phyloP scores from a whole-genome alignment of 1,140 invertebrate genomes.

The Neodiprion virginianus region DNA sequence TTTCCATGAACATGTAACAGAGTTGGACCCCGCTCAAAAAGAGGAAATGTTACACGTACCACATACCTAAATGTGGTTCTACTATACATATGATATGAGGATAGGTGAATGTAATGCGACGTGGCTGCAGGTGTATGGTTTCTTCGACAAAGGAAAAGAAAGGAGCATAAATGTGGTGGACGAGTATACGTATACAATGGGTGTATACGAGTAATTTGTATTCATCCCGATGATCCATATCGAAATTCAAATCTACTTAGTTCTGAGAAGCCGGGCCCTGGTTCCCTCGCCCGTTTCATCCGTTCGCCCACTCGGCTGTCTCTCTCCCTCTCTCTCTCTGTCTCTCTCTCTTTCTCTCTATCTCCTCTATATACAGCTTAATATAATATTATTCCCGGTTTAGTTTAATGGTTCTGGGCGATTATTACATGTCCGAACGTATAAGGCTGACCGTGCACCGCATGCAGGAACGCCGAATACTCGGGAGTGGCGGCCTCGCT shows the following conservation, averaged over 20 bases:
- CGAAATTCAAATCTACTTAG: conserved; percentile 66
- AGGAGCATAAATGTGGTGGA: conserved; percentile 24
- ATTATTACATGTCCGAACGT: conserved; percentile 56
- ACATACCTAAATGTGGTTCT: no score
- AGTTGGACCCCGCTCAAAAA: no score
- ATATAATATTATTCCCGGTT: conserved; percentile 65
- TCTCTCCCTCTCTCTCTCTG: conserved; percentile 31
- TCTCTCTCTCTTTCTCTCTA: conserved; percentile 16
- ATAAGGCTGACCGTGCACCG: conserved; percentile 13
- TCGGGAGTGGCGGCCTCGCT: background rate
- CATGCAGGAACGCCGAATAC: conserved; percentile 23
- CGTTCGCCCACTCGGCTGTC: conserved; percentile 29
- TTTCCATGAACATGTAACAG: background rate
- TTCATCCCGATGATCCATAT: conserved; percentile 64
- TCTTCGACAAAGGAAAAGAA: no score
- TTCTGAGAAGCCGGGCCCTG: conserved; percentile 55
- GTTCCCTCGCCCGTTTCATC: conserved; percentile 12
- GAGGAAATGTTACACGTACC: no score
- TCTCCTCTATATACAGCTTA: conserved; percentile 48
- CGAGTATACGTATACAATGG: conserved; percentile 33
- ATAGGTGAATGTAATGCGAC: conserved; percentile 12
- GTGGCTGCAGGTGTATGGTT: conserved; percentile 50
- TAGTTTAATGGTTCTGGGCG: conserved; percentile 63
- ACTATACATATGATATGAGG: conserved; percentile 30
- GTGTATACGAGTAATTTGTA: conserved; percentile 65